phyloP scores from a whole-genome alignment of 2,888 invertebrate species.

The Tenthredo mesomela region DNA sequence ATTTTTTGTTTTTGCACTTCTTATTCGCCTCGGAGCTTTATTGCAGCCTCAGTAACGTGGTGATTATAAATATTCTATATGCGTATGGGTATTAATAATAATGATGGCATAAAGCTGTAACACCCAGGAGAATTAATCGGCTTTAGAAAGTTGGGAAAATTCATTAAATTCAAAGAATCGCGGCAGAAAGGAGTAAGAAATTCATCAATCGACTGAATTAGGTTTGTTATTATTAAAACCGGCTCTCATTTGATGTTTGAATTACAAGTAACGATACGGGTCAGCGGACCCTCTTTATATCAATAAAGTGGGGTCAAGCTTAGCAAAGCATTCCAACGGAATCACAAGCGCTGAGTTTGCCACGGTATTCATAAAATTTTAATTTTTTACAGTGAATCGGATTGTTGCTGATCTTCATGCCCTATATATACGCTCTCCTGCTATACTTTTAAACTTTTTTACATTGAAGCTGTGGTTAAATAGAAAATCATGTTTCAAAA shows the following conservation, averaged over 20 bases:
- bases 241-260: conserved; percentile 10
- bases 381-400: conserved; percentile 10
- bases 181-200: not conserved
- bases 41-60: not conserved
- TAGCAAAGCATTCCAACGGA: conserved; percentile 38
- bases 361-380: conserved; percentile 42
- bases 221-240: conserved; percentile 8
- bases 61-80: not conserved
- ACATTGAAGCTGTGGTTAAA: not conserved
- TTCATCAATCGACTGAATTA: not conserved
- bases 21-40: not conserved
- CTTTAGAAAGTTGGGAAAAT: not conserved
- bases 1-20: not conserved
- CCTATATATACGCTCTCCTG: not conserved
- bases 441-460: conserved; percentile 6
- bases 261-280: conserved; percentile 29
- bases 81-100: not conserved
- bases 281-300: conserved; percentile 26
- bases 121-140: not conserved
- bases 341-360: conserved; percentile 1
- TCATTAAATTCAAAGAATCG: not conserved
- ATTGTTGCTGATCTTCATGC: not conserved
- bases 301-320: conserved; percentile 32
- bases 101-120: not conserved
- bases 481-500: not conserved